phyloP scores from a whole-genome alignment of 1,140 invertebrate genomes.

The Lerema accius region DNA sequence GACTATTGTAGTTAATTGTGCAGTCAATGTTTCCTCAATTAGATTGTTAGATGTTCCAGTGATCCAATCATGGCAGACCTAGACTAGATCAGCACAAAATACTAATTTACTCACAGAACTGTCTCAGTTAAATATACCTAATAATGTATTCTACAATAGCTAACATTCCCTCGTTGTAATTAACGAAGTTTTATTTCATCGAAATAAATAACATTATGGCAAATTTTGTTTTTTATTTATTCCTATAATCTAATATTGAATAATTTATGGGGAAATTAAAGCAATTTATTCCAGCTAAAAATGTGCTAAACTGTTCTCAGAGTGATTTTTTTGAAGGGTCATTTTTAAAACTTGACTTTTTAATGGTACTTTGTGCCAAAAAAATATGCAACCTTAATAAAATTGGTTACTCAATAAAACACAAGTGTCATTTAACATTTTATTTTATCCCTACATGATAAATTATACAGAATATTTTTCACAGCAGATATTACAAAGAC shows the following conservation, averaged over 20 bases:
- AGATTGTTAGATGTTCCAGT: too few species aligned
- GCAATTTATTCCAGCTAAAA: too few species aligned
- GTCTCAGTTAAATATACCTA: background rate
- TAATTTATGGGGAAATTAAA: too few species aligned
- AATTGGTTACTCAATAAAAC: constrained; percentile 8
- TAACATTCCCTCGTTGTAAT: constrained; percentile 15
- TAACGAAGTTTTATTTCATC: constrained; percentile 31
- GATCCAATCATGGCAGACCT: background rate
- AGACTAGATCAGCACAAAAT: constrained; percentile 4
- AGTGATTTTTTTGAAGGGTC: too few species aligned
- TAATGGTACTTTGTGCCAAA: too few species aligned
- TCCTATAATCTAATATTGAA: too few species aligned
- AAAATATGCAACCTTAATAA: too few species aligned
- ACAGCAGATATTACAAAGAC: constrained; percentile 31
- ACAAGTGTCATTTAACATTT: constrained; percentile 36
- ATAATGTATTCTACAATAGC: background rate
- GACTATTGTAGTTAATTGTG: too few species aligned
- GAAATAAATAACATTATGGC: constrained; percentile 41
- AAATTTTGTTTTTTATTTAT: constrained; percentile 30
- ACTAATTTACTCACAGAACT: background rate
- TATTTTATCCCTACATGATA: constrained; percentile 72
- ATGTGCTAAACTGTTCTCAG: too few species aligned
- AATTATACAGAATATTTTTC: constrained; percentile 44
- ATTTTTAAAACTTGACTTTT: too few species aligned
- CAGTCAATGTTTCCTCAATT: too few species aligned